Percentiles rank a stretch among this genome's conserved stretches.
phyloP scores from a whole-genome alignment of 1,140 invertebrate genomes.

The Pemphigus obesinymphae region DNA sequence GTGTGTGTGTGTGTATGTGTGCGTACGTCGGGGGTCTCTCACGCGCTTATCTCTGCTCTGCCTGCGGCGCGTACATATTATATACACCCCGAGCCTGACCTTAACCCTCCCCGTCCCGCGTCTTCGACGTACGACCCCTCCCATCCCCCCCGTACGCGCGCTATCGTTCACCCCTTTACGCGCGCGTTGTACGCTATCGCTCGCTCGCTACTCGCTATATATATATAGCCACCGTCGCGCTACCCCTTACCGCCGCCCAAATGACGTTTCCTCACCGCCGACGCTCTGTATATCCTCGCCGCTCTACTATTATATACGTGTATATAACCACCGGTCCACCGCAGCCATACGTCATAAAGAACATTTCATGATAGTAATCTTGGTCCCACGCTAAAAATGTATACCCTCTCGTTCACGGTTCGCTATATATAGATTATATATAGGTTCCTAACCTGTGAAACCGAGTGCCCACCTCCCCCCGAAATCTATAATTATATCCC shows the following conservation, averaged over 20 bases:
- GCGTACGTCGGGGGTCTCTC: conserved; percentile 25
- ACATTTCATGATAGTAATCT: conserved; percentile 26
- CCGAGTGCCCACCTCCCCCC: too few relatives aligned
- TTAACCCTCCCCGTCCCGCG: background rate
- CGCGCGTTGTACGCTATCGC: too few relatives aligned
- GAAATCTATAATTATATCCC: too few relatives aligned
- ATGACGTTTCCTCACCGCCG: background rate
- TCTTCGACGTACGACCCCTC: background rate
- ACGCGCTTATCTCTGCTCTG: conserved; percentile 22
- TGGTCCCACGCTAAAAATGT: background rate
- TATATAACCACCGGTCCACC: background rate
- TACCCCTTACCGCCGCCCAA: background rate
- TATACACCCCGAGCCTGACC: background rate
- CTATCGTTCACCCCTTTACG: background rate
- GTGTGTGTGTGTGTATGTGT: too few relatives aligned
- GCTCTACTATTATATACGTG: background rate
- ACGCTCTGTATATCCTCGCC: too few relatives aligned
- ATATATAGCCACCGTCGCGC: background rate
- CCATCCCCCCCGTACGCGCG: background rate
- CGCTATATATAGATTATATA: too few relatives aligned
- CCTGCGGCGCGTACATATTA: background rate
- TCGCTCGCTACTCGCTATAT: background rate
- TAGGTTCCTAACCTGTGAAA: too few relatives aligned
- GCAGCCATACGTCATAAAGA: background rate
- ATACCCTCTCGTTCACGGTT: too few relatives aligned